Conservation (phyloP, 2,113 vertebrate species). For the Oriolus oriolus region DNA sequence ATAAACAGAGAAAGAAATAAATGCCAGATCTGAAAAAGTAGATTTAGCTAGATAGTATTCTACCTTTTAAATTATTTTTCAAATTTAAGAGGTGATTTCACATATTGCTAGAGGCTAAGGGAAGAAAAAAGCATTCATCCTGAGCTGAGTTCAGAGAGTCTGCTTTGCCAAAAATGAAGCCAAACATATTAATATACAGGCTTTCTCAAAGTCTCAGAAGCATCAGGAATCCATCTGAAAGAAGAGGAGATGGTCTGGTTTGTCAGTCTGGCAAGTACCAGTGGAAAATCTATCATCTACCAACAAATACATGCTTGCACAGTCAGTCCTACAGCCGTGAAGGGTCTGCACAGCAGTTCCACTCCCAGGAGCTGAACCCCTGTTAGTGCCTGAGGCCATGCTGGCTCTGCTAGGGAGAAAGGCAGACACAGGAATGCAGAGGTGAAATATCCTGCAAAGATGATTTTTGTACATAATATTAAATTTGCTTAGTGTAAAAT, state of each 20-base stretch:
- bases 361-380: not conserved
- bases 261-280: constrained; percentile 16
- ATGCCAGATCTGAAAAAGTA: not conserved
- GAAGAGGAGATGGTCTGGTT: constrained; percentile 17
- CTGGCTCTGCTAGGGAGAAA: not conserved
- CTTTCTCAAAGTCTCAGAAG: not conserved
- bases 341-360: not conserved
- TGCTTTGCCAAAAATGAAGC: constrained; percentile 49
- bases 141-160: constrained; percentile 32
- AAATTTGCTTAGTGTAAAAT: not conserved
- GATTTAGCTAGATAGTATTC: constrained; percentile 24
- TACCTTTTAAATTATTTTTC: constrained; percentile 54
- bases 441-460: not conserved
- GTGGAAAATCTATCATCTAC: not conserved
- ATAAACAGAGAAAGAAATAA: constrained; percentile 18
- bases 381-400: not conserved
- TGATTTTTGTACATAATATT: constrained; percentile 4
- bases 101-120: constrained; percentile 33
- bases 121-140: constrained; percentile 4
- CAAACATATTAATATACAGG: constrained; percentile 18
- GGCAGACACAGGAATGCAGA: not conserved
- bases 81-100: constrained; percentile 39
- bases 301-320: not conserved
- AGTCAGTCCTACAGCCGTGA: not conserved
- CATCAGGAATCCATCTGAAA: constrained; percentile 26